Evolutionary conservation across 2,113 vertebrate species (phyloP), one percentile per base, ranked within the genome.

Genomic region (Megaceryle maxima): DNA sequence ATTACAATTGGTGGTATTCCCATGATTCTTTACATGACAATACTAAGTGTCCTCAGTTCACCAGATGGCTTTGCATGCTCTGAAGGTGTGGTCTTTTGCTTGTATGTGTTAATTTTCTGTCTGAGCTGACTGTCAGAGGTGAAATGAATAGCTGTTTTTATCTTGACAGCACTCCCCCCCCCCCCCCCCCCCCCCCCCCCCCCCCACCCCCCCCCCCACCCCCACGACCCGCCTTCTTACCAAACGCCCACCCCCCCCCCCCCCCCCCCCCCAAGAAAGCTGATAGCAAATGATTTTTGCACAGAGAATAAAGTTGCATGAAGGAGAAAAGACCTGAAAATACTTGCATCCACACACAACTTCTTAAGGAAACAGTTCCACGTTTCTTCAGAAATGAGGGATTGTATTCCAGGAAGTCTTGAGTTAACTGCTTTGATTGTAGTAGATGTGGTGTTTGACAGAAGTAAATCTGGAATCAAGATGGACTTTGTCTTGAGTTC

Each of bases 41-140:
- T 74, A 37, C 43, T 78, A 69, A 83, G 13, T 76, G 68, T 94
- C 94, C 96, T 97, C 97, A 97, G 96, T 97, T 97, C 94, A 97
- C 83, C 97, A 97, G 97, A 96, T 78, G 31, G 43, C 83, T 82
- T 44, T 96, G 96, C 90, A 87, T 96, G 88, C 57, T 89, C 29
- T 88, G 53, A 57, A 67, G 26, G 20, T 92, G 84, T 39, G 12
- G n/a, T 76, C 79, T 79, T 66, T 25, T 75, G 53, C 48, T 78
- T 87, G 12, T 59, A 4, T n/a, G 6, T 92, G 44, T 46, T 69
- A 16, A 50, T 13, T 53, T 74, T 77, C 31, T 87, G 59, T 80
- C 31, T 63, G 41, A 66, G 18, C 28, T 81, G 51, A 39, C 35
- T 67, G 37, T 70, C 6, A 31, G 86, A 74, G 20, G 6, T 63